Evolutionary conservation across 2,113 vertebrate genomes (phyloP).

Genomic region (Crotophaga sulcirostris): DNA sequence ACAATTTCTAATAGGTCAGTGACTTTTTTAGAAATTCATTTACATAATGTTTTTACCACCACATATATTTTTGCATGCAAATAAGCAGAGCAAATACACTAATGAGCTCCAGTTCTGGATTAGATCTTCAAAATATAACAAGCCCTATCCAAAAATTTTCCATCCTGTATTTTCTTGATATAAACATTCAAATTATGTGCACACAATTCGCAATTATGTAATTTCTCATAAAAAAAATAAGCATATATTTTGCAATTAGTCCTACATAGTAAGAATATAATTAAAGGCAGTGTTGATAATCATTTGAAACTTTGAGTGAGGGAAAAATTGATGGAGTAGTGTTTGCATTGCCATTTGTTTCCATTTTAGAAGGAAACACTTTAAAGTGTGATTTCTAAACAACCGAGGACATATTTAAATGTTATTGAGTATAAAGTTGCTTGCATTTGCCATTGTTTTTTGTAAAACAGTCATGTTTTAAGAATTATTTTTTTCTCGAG

Average conservation of each 20-base stretch:
- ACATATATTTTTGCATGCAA: not conserved
- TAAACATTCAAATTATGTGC: not conserved
- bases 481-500: not conserved
- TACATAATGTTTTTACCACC: not conserved
- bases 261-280: not conserved
- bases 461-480: not conserved
- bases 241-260: not conserved
- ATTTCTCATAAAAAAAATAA: not conserved
- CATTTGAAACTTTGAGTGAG: not conserved
- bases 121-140: not conserved
- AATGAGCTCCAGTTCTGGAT: not conserved
- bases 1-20: not conserved
- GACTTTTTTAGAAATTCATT: not conserved
- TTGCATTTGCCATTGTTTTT: not conserved
- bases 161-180: not conserved
- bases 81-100: not conserved
- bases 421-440: not conserved
- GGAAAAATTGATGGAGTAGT: not conserved
- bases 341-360: not conserved
- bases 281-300: not conserved
- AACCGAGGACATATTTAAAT: not conserved
- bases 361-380: not conserved
- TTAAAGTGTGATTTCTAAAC: not conserved
- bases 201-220: constrained; percentile 2
- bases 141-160: not conserved